Evolutionary conservation across 2,888 invertebrate species (phyloP).

Genomic region (Apomyelois bistriatella): DNA sequence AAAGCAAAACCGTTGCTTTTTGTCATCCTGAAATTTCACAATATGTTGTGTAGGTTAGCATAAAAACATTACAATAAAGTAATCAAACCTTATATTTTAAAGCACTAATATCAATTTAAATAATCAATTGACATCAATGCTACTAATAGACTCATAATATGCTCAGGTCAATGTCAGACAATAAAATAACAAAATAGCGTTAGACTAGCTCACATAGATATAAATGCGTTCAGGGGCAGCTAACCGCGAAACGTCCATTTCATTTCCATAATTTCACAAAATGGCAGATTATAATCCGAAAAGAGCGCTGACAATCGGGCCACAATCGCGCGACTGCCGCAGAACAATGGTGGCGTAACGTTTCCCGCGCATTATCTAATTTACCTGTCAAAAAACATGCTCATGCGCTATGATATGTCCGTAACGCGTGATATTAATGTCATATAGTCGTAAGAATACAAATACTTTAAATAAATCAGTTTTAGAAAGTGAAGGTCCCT

Average conservation of each 20-base stretch:
- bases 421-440: constrained; percentile 6
- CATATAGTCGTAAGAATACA: constrained; percentile 17
- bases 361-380: constrained; percentile 72
- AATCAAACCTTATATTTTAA: background rate
- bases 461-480: constrained; percentile 28
- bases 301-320: constrained; percentile 66
- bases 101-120: background rate
- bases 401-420: constrained; percentile 34
- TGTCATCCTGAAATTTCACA: background rate
- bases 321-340: constrained; percentile 59
- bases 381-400: constrained; percentile 70
- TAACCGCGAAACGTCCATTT: constrained; percentile 76
- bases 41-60: background rate
- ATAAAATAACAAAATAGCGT: constrained; percentile 56
- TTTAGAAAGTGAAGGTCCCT: background rate
- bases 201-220: constrained; percentile 28
- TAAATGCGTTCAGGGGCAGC: constrained; percentile 49
- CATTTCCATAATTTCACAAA: constrained; percentile 75
- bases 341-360: constrained; percentile 59
- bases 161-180: constrained; percentile 48
- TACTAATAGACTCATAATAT: background rate
- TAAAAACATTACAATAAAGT: background rate
- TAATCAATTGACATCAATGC: background rate
- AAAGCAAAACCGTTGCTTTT: background rate
- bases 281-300: constrained; percentile 72